Conservation (phyloP, 2,888 invertebrate species). For the Drosophila longiperda region DNA sequence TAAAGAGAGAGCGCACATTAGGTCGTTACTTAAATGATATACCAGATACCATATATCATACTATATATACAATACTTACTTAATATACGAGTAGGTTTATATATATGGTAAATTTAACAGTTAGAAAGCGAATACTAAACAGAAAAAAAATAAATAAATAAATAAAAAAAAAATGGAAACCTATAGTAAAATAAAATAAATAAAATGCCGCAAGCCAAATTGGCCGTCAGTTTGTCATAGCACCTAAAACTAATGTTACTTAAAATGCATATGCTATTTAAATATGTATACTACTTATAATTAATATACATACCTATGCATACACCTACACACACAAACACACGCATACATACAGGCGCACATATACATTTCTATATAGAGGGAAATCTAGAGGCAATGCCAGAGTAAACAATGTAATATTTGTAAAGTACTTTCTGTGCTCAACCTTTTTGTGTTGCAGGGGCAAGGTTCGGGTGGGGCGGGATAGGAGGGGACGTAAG, state of each 20-base stretch:
- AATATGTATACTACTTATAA: slow-evolving; percentile 42
- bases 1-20: slow-evolving; percentile 46
- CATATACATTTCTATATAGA: slow-evolving; percentile 25
- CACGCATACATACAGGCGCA: slow-evolving; percentile 10
- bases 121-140: slow-evolving; percentile 48
- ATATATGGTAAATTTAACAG: slow-evolving; percentile 32
- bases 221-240: slow-evolving; percentile 70
- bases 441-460: slow-evolving; percentile 48
- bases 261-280: slow-evolving; percentile 47
- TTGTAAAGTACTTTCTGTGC: slow-evolving; percentile 73
- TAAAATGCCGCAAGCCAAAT: slow-evolving; percentile 61
- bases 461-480: neutral
- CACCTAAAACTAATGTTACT: slow-evolving; percentile 67
- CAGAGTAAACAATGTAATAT: slow-evolving; percentile 66
- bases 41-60: slow-evolving; percentile 28
- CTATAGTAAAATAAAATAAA: slow-evolving; percentile 11
- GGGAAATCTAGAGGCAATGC: slow-evolving; percentile 57
- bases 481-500: slow-evolving; percentile 6
- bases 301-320: slow-evolving; percentile 26
- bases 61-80: slow-evolving; percentile 29
- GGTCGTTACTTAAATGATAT: slow-evolving; percentile 64
- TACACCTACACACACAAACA: slow-evolving; percentile 4
- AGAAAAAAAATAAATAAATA: slow-evolving; percentile 12
- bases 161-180: neutral
- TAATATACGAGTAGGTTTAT: slow-evolving; percentile 39